phyloP scores from a whole-genome alignment of 1,140 invertebrate species.

The Calosoma granatense region DNA sequence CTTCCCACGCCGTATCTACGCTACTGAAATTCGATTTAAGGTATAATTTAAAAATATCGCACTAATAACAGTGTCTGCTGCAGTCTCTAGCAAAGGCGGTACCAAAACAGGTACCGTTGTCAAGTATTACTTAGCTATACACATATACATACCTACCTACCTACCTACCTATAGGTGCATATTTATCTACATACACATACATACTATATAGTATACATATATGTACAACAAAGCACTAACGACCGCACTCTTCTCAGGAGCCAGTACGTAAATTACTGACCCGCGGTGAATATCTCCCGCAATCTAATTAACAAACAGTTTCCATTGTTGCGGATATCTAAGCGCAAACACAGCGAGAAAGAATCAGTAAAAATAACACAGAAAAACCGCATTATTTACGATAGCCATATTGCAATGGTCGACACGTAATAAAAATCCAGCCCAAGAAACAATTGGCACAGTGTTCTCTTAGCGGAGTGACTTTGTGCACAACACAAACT shows the following conservation, averaged over 20 bases:
- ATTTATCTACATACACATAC: not conserved
- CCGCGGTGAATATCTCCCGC: not conserved
- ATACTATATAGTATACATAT: no score
- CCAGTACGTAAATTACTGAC: not conserved
- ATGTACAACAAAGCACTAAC: not conserved
- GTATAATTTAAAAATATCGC: conserved; percentile 8
- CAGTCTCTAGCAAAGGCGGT: not conserved
- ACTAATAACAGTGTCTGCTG: conserved; percentile 8
- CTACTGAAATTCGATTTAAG: conserved; percentile 8
- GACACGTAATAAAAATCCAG: not conserved
- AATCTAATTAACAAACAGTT: not conserved
- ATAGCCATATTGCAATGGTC: not conserved
- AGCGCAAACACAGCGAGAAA: not conserved
- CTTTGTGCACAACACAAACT: no score
- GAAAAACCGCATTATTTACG: not conserved
- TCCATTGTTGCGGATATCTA: not conserved
- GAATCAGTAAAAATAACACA: not conserved
- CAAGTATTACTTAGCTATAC: not conserved
- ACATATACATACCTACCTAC: not conserved
- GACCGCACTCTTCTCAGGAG: not conserved
- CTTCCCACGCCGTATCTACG: not conserved
- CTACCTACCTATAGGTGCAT: not conserved
- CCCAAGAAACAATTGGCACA: not conserved
- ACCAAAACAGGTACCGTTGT: not conserved
- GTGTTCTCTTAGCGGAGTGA: no score